Conservation (phyloP, 2,113 vertebrate species). For the Sebastes schlegelii region DNA sequence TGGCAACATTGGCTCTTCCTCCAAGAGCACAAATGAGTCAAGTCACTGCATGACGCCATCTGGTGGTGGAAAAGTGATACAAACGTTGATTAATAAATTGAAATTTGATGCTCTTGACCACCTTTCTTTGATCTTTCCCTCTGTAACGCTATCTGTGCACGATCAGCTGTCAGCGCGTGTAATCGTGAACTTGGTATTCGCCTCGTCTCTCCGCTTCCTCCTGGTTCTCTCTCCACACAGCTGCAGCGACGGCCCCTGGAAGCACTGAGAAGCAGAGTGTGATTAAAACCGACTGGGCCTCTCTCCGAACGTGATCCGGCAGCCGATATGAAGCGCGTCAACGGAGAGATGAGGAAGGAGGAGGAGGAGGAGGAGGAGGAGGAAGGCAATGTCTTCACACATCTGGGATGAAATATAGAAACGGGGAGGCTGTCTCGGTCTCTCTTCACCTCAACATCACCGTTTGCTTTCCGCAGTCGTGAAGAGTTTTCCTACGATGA, state of each 20-base stretch:
- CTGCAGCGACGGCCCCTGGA: slow-evolving; percentile 51
- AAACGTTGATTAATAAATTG: slow-evolving; percentile 1
- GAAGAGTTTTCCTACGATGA: not conserved
- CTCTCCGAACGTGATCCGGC: slow-evolving; percentile 48
- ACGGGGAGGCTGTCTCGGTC: slow-evolving; percentile 15
- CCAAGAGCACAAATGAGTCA: not conserved
- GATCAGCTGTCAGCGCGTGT: slow-evolving; percentile 3
- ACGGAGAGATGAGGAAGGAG: slow-evolving; percentile 22
- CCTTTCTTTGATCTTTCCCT: slow-evolving; percentile 28
- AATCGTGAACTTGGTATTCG: slow-evolving; percentile 55
- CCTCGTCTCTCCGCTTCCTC: slow-evolving; percentile 28
- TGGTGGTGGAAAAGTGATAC: slow-evolving; percentile 21
- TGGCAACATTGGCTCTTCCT: slow-evolving; percentile 10
- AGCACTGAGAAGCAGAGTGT: slow-evolving; percentile 49
- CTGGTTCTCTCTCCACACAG: slow-evolving; percentile 20
- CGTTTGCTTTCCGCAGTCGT: slow-evolving; percentile 39
- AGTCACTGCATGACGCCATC: slow-evolving; percentile 15
- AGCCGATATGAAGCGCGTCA: slow-evolving; percentile 40
- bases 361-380: not conserved
- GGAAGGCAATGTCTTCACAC: not conserved
- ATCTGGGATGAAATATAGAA: slow-evolving; percentile 46
- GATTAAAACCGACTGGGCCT: slow-evolving; percentile 67
- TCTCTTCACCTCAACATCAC: slow-evolving; percentile 52
- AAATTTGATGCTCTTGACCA: not conserved
- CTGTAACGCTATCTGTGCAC: slow-evolving; percentile 16